phyloP scores from a whole-genome alignment of 2,113 vertebrate species.

The Hemicordylus capensis region DNA sequence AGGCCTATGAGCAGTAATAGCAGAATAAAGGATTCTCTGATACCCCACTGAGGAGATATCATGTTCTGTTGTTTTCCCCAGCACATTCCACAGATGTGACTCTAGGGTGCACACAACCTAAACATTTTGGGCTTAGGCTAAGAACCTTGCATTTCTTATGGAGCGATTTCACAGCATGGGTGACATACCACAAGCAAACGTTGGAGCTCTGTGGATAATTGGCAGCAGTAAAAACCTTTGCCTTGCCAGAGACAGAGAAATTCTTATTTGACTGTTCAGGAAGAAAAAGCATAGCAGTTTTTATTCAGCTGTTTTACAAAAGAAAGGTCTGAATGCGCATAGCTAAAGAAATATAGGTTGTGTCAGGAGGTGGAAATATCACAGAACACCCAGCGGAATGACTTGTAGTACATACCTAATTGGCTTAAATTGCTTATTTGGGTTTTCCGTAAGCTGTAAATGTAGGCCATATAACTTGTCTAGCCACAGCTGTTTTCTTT shows the following conservation, averaged over 20 bases:
- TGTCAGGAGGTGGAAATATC: constrained; percentile 35
- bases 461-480: constrained; percentile 33
- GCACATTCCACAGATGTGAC: constrained; percentile 40
- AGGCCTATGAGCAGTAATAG: constrained; percentile 64
- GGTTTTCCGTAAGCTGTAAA: constrained; percentile 43
- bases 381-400: constrained; percentile 23
- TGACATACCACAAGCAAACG: background rate
- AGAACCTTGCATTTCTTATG: constrained; percentile 15
- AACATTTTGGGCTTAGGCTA: constrained; percentile 53
- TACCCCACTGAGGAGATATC: constrained; percentile 47
- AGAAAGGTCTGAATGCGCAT: background rate
- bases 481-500: constrained; percentile 38
- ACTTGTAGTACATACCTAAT: constrained; percentile 42
- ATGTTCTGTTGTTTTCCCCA: constrained; percentile 49
- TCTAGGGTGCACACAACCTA: constrained; percentile 36
- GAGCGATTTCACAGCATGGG: constrained; percentile 3
- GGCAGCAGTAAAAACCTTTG: constrained; percentile 20
- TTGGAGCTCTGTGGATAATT: background rate
- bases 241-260: background rate
- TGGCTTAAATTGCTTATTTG: constrained; percentile 50
- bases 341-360: constrained; percentile 9
- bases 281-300: background rate
- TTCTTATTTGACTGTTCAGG: constrained; percentile 32
- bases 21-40: constrained; percentile 71
- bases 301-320: background rate